Conservation (phyloP, 2,797 vertebrate species). For the Myotis findleyi region DNA sequence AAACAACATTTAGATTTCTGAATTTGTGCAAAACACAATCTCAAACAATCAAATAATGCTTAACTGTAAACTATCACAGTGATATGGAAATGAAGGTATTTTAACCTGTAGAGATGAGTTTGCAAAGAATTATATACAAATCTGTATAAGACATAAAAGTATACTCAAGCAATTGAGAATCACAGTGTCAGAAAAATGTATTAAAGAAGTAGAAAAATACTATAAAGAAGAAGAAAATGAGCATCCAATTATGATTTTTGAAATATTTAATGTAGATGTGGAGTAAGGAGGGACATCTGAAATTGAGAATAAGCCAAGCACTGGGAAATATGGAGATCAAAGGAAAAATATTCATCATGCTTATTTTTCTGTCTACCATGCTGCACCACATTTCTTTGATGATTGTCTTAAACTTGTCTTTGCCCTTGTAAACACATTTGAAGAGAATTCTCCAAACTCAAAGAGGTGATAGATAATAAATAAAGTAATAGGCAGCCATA, state of each 20-base stretch:
- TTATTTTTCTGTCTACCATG: neutral
- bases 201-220: neutral
- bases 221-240: constrained; percentile 22
- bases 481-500: neutral
- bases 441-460: constrained; percentile 17
- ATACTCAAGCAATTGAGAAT: neutral
- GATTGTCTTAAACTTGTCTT: constrained; percentile 17
- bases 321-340: neutral
- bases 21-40: neutral
- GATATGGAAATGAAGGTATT: neutral
- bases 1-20: constrained; percentile 21
- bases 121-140: neutral
- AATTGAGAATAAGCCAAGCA: neutral
- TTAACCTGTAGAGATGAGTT: neutral
- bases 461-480: neutral
- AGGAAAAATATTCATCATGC: neutral
- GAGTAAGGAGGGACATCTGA: neutral
- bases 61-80: neutral
- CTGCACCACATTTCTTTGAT: neutral
- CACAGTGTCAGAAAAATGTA: neutral
- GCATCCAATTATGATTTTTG: neutral
- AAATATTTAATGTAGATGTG: neutral
- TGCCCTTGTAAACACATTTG: neutral
- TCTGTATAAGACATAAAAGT: neutral
- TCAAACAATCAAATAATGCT: neutral